A percentile compares a stretch with the other conserved stretches of the same genome.
phyloP scores from a whole-genome alignment of 2,797 vertebrate genomes.

The Knipowitschia caucasica region DNA sequence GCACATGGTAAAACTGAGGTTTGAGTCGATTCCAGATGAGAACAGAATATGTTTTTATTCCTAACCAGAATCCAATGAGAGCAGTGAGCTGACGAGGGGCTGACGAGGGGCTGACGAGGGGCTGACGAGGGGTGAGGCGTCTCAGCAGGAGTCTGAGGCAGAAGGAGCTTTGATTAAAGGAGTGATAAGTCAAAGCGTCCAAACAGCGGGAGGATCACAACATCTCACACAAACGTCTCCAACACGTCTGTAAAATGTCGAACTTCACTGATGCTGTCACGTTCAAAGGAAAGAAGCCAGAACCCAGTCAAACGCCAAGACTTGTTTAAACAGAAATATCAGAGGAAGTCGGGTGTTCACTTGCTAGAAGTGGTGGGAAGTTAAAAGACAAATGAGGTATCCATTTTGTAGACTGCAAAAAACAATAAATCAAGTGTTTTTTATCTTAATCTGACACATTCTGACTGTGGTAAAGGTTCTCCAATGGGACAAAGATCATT shows the following conservation, averaged over 20 bases:
- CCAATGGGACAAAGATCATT: no score
- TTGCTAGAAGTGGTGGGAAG: conserved; percentile 17
- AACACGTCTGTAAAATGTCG: conserved; percentile 51
- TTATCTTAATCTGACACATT: no score
- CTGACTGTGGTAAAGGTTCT: no score
- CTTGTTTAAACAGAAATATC: conserved; percentile 27
- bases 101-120: no score
- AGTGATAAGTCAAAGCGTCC: conserved; percentile 39
- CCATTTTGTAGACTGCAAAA: no score
- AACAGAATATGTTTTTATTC: no score
- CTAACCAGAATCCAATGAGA: no score
- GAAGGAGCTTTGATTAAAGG: conserved; percentile 39
- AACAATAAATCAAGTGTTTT: no score
- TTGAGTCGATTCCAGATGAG: no score
- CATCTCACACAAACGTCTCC: conserved; percentile 37
- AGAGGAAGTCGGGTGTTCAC: conserved; percentile 20
- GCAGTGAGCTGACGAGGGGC: no score
- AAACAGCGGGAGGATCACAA: conserved; percentile 38
- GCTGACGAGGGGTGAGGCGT: conserved; percentile 17
- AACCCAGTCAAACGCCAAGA: conserved; percentile 27
- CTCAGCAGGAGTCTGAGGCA: conserved; percentile 24
- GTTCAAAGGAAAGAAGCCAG: conserved; percentile 25
- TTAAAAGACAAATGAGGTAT: neutral
- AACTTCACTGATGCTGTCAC: conserved; percentile 22
- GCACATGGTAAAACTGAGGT: no score